phyloP scores from a whole-genome alignment of 2,888 invertebrate genomes.

The Macrosoma leucophasiata region DNA sequence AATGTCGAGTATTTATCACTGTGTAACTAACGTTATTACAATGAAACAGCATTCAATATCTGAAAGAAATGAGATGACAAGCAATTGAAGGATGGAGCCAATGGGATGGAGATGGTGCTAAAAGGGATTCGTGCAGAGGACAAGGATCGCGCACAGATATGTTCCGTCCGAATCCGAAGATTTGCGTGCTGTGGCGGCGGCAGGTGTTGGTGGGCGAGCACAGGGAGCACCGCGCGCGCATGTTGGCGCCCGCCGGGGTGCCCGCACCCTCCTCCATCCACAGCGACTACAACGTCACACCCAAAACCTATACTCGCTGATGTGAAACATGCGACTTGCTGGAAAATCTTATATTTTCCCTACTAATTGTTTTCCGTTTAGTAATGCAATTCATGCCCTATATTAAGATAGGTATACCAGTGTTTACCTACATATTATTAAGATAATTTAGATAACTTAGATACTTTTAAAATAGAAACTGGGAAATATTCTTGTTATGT shows the following conservation, averaged over 20 bases:
- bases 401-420: too few species aligned
- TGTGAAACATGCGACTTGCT: too few species aligned
- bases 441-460: too few species aligned
- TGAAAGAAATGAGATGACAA: too few species aligned
- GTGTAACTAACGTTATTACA: too few species aligned
- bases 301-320: slow-evolving; percentile 1
- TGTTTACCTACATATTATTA: too few species aligned
- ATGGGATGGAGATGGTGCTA: neutral
- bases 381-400: too few species aligned
- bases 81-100: neutral
- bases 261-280: slow-evolving; percentile 70
- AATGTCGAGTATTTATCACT: too few species aligned
- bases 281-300: slow-evolving; percentile 65
- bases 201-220: slow-evolving; percentile 42
- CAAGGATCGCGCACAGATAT: slow-evolving; percentile 33
- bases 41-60: neutral
- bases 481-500: too few species aligned
- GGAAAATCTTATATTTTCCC: too few species aligned
- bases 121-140: slow-evolving; percentile 22
- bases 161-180: slow-evolving; percentile 52
- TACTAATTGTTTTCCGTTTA: too few species aligned
- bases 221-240: slow-evolving; percentile 39
- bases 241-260: slow-evolving; percentile 36
- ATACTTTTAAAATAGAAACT: too few species aligned
- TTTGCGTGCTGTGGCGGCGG: slow-evolving; percentile 60